Percentiles rank a stretch among this genome's conserved stretches.
Evolutionary conservation across 2,113 vertebrate genomes (phyloP).

Genomic region (Tamias sibiricus): DNA sequence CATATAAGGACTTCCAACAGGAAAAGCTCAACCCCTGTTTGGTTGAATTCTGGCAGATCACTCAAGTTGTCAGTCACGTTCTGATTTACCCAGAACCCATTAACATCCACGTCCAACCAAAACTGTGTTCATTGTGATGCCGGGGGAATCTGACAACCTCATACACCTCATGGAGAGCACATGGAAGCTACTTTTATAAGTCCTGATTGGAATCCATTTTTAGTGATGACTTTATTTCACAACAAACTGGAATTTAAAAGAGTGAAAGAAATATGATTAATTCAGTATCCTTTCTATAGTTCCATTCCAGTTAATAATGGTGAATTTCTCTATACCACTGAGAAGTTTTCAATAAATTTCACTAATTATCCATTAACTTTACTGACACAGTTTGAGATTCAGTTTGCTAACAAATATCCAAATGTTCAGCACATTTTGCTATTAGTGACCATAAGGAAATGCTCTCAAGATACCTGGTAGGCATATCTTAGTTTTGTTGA

Average conservation of each 20-base stretch:
- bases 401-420: constrained; percentile 27
- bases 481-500: constrained; percentile 1
- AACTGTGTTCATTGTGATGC: neutral
- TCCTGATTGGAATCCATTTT: neutral
- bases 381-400: constrained; percentile 32
- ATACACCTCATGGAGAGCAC: neutral
- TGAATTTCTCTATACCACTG: constrained; percentile 1
- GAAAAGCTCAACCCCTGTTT: neutral
- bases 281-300: neutral
- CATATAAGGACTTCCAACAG: neutral
- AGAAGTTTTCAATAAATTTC: constrained; percentile 39
- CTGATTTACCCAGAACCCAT: neutral
- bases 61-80: neutral
- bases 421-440: neutral
- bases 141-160: neutral
- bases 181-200: constrained; percentile 20
- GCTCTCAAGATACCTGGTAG: neutral
- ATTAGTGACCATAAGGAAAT: neutral
- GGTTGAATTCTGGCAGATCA: neutral
- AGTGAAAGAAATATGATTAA: neutral
- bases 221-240: neutral
- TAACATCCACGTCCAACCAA: neutral
- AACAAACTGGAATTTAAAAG: constrained; percentile 9
- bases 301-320: neutral
- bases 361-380: constrained; percentile 53